Conservation (phyloP, 2,888 invertebrate genomes). For the Limnephilus lunatus region DNA sequence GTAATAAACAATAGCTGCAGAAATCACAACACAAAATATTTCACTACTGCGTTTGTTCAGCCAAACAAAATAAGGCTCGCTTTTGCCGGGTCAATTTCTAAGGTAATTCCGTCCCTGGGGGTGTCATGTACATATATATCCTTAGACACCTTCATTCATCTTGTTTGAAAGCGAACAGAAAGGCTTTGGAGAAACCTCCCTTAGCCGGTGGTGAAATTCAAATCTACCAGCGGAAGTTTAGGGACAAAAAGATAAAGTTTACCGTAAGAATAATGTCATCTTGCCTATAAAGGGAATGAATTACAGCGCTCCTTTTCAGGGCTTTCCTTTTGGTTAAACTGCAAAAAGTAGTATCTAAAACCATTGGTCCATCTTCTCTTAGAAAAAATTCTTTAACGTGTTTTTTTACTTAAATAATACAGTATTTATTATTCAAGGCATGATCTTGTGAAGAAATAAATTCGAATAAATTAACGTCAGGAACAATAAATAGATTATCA, state of each 20-base stretch:
- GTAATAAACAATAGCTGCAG: neutral
- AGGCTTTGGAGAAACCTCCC: constrained; percentile 29
- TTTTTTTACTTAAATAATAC: neutral
- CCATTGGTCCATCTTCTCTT: neutral
- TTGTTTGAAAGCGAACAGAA: constrained; percentile 45
- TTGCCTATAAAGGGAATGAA: constrained; percentile 53
- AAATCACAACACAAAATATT: neutral
- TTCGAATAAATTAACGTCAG: no score
- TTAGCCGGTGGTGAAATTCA: constrained; percentile 51
- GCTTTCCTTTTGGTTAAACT: constrained; percentile 30
- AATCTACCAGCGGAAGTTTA: constrained; percentile 48
- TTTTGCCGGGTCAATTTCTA: constrained; percentile 24
- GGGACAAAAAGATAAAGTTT: constrained; percentile 52
- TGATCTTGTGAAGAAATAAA: neutral
- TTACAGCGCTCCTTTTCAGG: constrained; percentile 46
- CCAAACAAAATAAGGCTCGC: neutral
- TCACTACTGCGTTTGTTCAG: neutral
- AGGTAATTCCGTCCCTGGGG: constrained; percentile 18
- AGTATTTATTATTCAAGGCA: neutral
- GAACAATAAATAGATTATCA: no score
- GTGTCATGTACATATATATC: constrained; percentile 27
- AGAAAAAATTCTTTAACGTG: neutral
- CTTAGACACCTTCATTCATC: constrained; percentile 50
- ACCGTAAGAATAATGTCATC: constrained; percentile 54
- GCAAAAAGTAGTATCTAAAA: constrained; percentile 12